Percentiles rank a stretch among this genome's conserved stretches.
Evolutionary conservation across 2,888 invertebrate species (phyloP).

Genomic region (Drosophila leonis): DNA sequence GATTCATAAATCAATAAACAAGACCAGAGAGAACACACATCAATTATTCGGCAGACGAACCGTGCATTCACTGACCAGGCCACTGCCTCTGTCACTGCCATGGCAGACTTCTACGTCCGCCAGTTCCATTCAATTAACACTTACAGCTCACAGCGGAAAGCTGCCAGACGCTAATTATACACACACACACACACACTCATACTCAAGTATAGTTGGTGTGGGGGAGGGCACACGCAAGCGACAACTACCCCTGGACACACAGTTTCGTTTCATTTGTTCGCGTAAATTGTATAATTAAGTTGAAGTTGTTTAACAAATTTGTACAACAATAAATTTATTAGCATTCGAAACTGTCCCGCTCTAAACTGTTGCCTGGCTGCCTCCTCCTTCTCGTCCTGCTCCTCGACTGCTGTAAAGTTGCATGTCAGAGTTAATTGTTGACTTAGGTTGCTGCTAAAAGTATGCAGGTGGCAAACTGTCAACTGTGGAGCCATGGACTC

Average conservation of each 20-base stretch:
- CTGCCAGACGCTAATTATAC: slow-evolving; percentile 70
- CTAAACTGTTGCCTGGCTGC: neutral
- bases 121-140: slow-evolving; percentile 66
- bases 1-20: slow-evolving; percentile 61
- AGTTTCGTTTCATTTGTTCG: slow-evolving; percentile 61
- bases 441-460: slow-evolving; percentile 52
- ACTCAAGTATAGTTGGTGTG: neutral
- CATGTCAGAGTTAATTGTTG: slow-evolving; percentile 74
- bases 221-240: slow-evolving; percentile 14
- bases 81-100: slow-evolving; percentile 1
- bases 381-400: neutral
- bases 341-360: slow-evolving; percentile 36
- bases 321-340: slow-evolving; percentile 77
- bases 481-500: slow-evolving; percentile 33
- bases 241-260: slow-evolving; percentile 19
- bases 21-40: neutral
- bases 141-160: slow-evolving; percentile 40
- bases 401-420: slow-evolving; percentile 49
- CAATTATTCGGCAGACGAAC: slow-evolving; percentile 31
- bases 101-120: slow-evolving; percentile 8
- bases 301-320: slow-evolving; percentile 79
- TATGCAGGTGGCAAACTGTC: slow-evolving; percentile 59
- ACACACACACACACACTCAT: slow-evolving; percentile 40
- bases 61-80: neutral
- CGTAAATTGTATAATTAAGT: slow-evolving; percentile 78